A percentile compares a stretch with the other conserved stretches of the same genome.
phyloP scores from a whole-genome alignment of 2,797 vertebrate genomes.

The Gymnoscopelus braueri region DNA sequence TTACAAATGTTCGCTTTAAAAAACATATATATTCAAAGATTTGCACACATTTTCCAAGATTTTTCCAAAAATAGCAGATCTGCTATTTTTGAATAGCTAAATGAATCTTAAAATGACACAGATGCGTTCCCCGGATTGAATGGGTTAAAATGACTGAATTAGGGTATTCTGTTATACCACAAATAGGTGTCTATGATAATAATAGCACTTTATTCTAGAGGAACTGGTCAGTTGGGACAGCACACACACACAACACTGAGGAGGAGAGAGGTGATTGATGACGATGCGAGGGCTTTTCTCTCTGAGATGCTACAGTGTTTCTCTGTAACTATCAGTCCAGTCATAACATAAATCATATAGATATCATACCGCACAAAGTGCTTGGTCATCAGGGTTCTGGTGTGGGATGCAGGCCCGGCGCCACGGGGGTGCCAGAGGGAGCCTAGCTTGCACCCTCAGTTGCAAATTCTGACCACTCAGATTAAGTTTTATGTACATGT shows the following conservation, averaged over 20 bases:
- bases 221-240: background rate
- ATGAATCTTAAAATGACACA: no score
- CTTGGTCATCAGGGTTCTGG: background rate
- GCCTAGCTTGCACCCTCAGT: no score
- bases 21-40: no score
- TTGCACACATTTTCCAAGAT: no score
- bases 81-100: no score
- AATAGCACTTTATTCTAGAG: conserved; percentile 2
- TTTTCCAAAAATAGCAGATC: no score
- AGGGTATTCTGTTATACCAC: background rate
- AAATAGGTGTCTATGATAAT: background rate
- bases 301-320: conserved; percentile 1
- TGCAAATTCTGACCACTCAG: no score
- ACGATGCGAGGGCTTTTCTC: background rate
- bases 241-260: background rate
- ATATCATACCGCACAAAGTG: background rate
- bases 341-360: conserved; percentile 10
- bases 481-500: no score
- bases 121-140: no score
- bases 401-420: background rate
- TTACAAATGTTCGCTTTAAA: no score
- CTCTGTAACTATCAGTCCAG: background rate
- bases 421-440: no score
- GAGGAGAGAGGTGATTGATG: conserved; percentile 19
- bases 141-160: no score